Conservation (phyloP, 2,888 invertebrate species). For the Odontothrips loti region DNA sequence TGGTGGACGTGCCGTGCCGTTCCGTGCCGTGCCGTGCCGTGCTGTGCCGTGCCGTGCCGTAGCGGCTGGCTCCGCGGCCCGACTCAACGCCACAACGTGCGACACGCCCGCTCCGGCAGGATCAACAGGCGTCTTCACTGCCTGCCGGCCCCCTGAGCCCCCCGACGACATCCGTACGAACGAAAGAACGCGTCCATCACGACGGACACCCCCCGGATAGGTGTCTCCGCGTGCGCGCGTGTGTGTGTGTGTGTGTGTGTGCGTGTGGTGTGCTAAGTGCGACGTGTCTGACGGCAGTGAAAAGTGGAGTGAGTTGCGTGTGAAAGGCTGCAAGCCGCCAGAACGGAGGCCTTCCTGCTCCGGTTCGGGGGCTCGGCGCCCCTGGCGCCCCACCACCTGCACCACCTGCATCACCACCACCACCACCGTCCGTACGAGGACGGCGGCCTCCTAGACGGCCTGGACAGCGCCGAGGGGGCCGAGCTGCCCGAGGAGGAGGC, state of each 20-base stretch:
- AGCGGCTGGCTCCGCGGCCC: not conserved
- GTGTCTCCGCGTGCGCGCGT: not conserved
- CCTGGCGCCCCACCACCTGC: constrained; percentile 12
- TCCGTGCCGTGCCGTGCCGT: not conserved
- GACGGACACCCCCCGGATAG: too few species aligned
- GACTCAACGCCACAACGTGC: not conserved
- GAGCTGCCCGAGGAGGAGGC: constrained; percentile 27
- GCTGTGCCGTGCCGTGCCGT: not conserved
- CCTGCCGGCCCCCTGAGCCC: constrained; percentile 35
- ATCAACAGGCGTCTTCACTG: constrained; percentile 31
- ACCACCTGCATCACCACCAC: constrained; percentile 2
- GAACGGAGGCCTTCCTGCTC: constrained; percentile 25
- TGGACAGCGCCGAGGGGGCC: constrained; percentile 28
- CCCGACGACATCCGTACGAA: too few species aligned
- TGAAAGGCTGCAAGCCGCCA: not conserved
- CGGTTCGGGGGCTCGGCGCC: constrained; percentile 20
- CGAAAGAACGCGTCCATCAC: too few species aligned
- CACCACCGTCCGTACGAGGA: constrained; percentile 14
- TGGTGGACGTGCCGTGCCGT: not conserved
- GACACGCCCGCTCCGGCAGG: not conserved
- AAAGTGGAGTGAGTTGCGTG: not conserved
- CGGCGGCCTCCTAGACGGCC: constrained; percentile 6
- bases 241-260: too few species aligned
- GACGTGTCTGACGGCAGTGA: not conserved
- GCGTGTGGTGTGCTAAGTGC: not conserved